These are phyloP conservation scores for Drusus annulatus DNA, from an alignment of 1,140 invertebrate genomes.

Conservation along the genomic window DNA sequence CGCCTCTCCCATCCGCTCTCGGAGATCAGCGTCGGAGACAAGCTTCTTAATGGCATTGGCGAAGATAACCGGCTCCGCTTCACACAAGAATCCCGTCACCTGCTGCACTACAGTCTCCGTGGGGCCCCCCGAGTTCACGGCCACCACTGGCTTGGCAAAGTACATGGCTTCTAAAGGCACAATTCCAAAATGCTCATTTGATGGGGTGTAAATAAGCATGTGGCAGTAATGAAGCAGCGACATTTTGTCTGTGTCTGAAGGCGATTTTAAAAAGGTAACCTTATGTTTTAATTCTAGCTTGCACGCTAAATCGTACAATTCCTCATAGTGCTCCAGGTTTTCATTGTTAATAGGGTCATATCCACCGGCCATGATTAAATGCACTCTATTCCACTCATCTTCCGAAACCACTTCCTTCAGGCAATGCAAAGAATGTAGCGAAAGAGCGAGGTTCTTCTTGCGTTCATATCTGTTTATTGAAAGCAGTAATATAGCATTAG, in stretches of 20 bases:
- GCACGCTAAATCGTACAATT: conserved; percentile 79
- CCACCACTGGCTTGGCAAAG: conserved; percentile 92
- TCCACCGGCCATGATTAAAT: conserved; percentile 96
- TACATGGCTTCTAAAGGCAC: conserved; percentile 99
- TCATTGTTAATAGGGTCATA: conserved; percentile 93
- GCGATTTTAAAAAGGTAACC: conserved; percentile 90
- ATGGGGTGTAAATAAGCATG: conserved; percentile 94
- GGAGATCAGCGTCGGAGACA: conserved; percentile 72
- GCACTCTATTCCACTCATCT: conserved; percentile 76
- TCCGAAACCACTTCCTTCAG: conserved; percentile 72
- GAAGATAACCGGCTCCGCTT: conserved; percentile 80
- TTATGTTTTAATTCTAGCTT: conserved; percentile 80
- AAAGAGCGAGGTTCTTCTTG: conserved; percentile 94
- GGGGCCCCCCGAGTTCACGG: conserved; percentile 95
- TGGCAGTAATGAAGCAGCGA: conserved; percentile 82
- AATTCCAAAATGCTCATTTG: conserved; percentile 99
- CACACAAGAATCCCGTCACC: conserved; percentile 92
- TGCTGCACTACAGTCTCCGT: conserved; percentile 91
- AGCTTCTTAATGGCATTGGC: conserved; percentile 84
- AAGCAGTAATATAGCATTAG: conserved; percentile 82
- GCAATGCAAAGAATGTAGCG: conserved; percentile 84
- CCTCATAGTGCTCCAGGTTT: conserved; percentile 90
- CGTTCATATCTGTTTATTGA: conserved; percentile 98
- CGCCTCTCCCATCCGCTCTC: conserved; percentile 78
- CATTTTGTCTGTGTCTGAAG: conserved; percentile 88